phyloP scores from a whole-genome alignment of 2,797 vertebrate species.

The Manis pentadactyla region DNA sequence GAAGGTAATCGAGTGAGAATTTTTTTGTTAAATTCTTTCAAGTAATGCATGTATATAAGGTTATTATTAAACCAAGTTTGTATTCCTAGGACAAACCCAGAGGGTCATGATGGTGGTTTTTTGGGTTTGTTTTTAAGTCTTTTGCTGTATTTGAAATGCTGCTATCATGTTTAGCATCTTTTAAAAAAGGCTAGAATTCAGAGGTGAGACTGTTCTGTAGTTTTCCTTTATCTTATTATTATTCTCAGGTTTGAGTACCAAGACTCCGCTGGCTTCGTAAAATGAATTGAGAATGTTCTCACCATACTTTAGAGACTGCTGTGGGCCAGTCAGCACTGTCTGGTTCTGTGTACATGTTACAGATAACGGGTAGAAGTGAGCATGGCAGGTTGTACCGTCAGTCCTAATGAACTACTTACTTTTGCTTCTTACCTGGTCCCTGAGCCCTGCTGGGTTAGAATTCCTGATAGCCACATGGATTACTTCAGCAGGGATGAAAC shows the following conservation, averaged over 20 bases:
- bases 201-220: not conserved
- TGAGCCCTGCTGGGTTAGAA: not conserved
- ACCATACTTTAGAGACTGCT: not conserved
- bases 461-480: not conserved
- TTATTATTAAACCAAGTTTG: slow-evolving; percentile 11
- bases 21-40: not conserved
- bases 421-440: not conserved
- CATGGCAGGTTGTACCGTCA: not conserved
- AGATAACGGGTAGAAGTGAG: not conserved
- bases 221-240: slow-evolving; percentile 8
- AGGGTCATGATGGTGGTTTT: not conserved
- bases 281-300: not conserved
- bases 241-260: not conserved
- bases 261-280: not conserved
- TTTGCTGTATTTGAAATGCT: not conserved
- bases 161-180: not conserved
- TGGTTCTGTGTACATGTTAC: not conserved
- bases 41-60: not conserved
- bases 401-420: not conserved
- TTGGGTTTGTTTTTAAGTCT: not conserved
- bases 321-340: not conserved
- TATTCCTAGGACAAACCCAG: not conserved
- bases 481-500: not conserved
- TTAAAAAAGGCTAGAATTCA: not conserved
- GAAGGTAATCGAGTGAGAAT: not conserved